Percentiles rank a stretch among this genome's conserved stretches.
These are phyloP conservation scores for Spinibarbus caldwelli DNA, from an alignment of 2,797 vertebrate species.

Conservation along the genomic window DNA sequence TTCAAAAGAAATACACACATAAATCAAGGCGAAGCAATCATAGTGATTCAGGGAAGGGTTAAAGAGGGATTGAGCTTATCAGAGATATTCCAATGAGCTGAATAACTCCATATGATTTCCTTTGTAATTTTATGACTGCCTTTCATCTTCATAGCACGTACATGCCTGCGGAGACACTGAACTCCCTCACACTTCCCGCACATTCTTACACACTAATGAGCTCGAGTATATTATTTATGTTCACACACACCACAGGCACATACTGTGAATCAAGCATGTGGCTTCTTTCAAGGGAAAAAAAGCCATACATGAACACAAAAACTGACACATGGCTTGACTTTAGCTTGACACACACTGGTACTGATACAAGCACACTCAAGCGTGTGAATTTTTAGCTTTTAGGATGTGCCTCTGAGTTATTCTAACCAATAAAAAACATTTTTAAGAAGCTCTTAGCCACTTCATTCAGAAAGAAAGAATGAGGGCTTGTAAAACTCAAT, in stretches of 20 bases:
- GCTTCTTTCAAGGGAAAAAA: constrained; percentile 10
- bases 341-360: constrained; percentile 44
- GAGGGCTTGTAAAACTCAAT: constrained; percentile 35
- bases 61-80: constrained; percentile 25
- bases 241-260: constrained; percentile 51
- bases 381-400: constrained; percentile 21
- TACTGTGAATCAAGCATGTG: constrained; percentile 40
- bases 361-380: constrained; percentile 42
- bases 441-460: constrained; percentile 47
- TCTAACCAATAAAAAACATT: constrained; percentile 45
- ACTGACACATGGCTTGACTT: constrained; percentile 56
- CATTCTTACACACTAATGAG: constrained; percentile 32
- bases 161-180: constrained; percentile 60
- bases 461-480: constrained; percentile 43
- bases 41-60: constrained; percentile 42
- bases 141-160: constrained; percentile 71
- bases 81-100: constrained; percentile 64
- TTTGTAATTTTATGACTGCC: constrained; percentile 71
- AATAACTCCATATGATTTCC: constrained; percentile 68
- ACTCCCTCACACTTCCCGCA: constrained; percentile 36
- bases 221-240: constrained; percentile 57
- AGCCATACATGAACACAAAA: neutral
- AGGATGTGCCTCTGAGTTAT: constrained; percentile 47
- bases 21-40: neutral
- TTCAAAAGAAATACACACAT: neutral